Evolutionary conservation across 2,888 invertebrate genomes (phyloP), one percentile per base, ranked within the genome.

Genomic region (Heliconius hortense): DNA sequence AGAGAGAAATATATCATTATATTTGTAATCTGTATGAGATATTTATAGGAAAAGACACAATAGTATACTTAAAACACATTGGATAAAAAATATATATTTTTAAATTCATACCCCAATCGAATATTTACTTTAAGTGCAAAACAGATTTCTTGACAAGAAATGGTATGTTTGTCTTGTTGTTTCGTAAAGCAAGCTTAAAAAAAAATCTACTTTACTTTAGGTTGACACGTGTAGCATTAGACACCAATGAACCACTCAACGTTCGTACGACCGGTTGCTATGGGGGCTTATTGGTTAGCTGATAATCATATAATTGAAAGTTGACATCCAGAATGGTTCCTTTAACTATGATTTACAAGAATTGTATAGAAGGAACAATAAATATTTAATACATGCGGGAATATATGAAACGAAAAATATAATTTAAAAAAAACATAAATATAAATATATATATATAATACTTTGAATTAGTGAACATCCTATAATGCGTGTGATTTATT

Each of bases 241-340:
- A 66, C 31, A 59, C 31, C 73, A 70, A 60, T 73, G 59, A 60
- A 24, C 66, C 31, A 69, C 35, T 59, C 72, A 15, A 64, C 39
- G 62, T 28, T 64, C 70, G 59, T 62, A 39, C 59, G 73, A 35
- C 66, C 26, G 11, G 74, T 76, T 73, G 53, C 70, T 35, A 76
- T 74, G 76, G 28, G 76, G 74, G 70, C 66, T 31, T 69, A 66
- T 75, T 75, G 67, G 26, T 3, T 39, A 24, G n/a, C 39, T 60
- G 18, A 53, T 53, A 69, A 53, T 53, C 13, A 56, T 56, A 35
- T 68, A 67, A 72, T 77, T 72, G 63, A 77, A 77, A 67, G 4
- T 72, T 74, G 72, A 77, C 68, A 69, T 56, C 68, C 68, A 48
- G 15, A 72, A 72, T 64, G 39, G 35, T 26, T 56, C 48, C 21